A percentile compares a stretch with the other conserved stretches of the same genome.
These are phyloP conservation scores for Mus spicilegus DNA, from an alignment of 2,113 vertebrate species.

Conservation along the genomic window DNA sequence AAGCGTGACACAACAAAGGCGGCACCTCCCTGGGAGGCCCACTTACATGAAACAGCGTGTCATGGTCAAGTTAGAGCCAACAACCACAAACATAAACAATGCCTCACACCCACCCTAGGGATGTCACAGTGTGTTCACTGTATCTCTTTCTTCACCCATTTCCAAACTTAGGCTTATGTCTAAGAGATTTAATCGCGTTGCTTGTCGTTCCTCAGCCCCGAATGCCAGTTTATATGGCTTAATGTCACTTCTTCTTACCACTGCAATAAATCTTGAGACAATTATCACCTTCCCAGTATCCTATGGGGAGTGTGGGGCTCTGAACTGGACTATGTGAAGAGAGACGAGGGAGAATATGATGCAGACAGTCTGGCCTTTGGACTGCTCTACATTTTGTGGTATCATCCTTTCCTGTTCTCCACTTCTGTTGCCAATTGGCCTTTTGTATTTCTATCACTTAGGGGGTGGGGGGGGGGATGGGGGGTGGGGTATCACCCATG, in stretches of 20 bases:
- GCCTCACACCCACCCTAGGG: neutral
- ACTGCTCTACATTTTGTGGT: accelerated
- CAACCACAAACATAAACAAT: constrained; percentile 16
- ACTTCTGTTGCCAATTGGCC: neutral
- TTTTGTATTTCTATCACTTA: neutral
- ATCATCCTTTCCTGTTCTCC: neutral
- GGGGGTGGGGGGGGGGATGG: neutral
- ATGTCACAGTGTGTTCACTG: neutral
- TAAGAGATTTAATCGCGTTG: neutral
- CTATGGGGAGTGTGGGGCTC: neutral
- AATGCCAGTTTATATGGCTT: constrained; percentile 21
- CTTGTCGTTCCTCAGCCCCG: constrained; percentile 26
- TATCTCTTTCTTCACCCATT: constrained; percentile 52
- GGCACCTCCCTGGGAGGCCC: constrained; percentile 42
- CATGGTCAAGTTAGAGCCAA: neutral
- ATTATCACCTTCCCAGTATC: neutral
- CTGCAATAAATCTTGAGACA: constrained; percentile 53
- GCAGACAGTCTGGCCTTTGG: neutral
- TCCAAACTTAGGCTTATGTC: constrained; percentile 39
- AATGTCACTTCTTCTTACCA: neutral
- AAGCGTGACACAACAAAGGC: neutral
- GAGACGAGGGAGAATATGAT: neutral
- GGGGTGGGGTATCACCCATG: no score
- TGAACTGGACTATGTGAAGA: neutral
- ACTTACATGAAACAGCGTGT: constrained; percentile 25